Conservation (phyloP, 2,113 vertebrate genomes). For the Lipophrys pholis region DNA sequence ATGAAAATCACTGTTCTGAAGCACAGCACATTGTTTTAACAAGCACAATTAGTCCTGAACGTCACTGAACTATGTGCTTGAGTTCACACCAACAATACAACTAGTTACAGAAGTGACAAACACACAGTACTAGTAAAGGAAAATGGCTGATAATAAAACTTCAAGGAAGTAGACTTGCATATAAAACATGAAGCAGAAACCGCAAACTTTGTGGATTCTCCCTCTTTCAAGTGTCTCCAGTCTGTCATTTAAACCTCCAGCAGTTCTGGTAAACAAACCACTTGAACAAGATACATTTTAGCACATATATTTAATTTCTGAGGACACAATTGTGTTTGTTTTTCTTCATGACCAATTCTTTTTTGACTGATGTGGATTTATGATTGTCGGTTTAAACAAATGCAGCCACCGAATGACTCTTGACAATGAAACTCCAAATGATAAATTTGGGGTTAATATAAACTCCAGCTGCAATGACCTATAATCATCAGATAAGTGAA, state of each 20-base stretch:
- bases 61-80: background rate
- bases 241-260: constrained; percentile 44
- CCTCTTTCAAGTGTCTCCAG: constrained; percentile 26
- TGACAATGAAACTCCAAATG: background rate
- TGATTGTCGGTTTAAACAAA: background rate
- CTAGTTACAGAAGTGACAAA: background rate
- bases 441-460: constrained; percentile 5
- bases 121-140: background rate
- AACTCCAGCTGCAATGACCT: constrained; percentile 7
- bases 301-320: background rate
- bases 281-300: background rate
- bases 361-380: background rate
- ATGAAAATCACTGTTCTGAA: background rate
- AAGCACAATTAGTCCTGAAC: background rate
- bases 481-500: constrained; percentile 5
- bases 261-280: constrained; percentile 25
- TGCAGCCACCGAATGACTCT: background rate
- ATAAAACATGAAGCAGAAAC: constrained; percentile 38
- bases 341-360: background rate
- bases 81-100: background rate
- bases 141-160: constrained; percentile 19
- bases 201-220: constrained; percentile 48
- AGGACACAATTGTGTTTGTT: background rate
- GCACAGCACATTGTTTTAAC: background rate
- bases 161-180: constrained; percentile 5